phyloP scores from a whole-genome alignment of 2,888 invertebrate species.

The Acronicta alni region DNA sequence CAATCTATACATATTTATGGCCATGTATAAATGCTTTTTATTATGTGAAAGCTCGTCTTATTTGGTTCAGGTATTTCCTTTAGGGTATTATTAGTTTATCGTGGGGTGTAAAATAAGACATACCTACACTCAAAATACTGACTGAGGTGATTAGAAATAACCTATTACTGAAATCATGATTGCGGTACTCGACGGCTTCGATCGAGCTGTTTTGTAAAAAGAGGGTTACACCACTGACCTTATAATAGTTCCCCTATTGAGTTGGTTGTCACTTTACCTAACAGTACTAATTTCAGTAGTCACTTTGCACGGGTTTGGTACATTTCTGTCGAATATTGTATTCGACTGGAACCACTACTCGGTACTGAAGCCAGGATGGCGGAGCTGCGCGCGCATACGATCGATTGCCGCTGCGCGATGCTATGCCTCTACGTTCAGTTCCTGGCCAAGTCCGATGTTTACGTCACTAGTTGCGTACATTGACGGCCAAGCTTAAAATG shows the following conservation, averaged over 20 bases:
- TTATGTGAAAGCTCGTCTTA: slow-evolving; percentile 5
- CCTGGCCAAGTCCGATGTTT: slow-evolving; percentile 80
- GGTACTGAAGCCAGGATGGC: slow-evolving; percentile 78
- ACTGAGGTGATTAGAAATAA: slow-evolving; percentile 22
- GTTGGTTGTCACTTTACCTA: slow-evolving; percentile 55
- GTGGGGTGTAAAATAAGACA: slow-evolving; percentile 3
- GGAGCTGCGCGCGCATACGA: slow-evolving; percentile 85
- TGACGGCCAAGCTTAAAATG: slow-evolving; percentile 73
- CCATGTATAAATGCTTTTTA: slow-evolving; percentile 19
- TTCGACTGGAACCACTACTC: slow-evolving; percentile 77
- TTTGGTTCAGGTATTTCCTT: background rate
- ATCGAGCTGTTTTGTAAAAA: slow-evolving; percentile 25
- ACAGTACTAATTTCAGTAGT: slow-evolving; percentile 66
- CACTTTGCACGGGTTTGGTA: slow-evolving; percentile 83
- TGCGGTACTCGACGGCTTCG: slow-evolving; percentile 39
- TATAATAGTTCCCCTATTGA: slow-evolving; percentile 56
- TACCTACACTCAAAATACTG: slow-evolving; percentile 3
- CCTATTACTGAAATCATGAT: slow-evolving; percentile 31
- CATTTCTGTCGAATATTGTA: slow-evolving; percentile 85
- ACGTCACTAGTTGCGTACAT: slow-evolving; percentile 88
- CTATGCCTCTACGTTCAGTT: slow-evolving; percentile 73
- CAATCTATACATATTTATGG: slow-evolving; percentile 28
- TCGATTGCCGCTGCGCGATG: slow-evolving; percentile 86
- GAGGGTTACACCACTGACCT: slow-evolving; percentile 66
- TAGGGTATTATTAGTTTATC: background rate